Base-by-base conservation (phyloP, 1,140 invertebrate species). In the Formica selysi region DNA sequence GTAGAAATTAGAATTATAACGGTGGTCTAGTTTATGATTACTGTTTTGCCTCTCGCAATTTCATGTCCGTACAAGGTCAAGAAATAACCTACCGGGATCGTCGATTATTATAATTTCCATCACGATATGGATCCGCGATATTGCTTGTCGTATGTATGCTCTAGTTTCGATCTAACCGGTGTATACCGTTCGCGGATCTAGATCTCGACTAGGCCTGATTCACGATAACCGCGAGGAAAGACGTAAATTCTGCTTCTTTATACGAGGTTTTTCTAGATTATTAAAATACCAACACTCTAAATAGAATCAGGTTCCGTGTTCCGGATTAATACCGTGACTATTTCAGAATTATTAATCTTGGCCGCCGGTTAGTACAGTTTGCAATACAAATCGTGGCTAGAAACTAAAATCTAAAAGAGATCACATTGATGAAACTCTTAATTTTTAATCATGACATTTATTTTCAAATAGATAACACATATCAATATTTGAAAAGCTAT, bases 331-430 rank as follows among this genome's bases (percentile, higher is more conserved):
- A 51, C 83, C 76, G 65, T 88, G 76, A 89, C 78, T 73, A 88
- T 90, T 90, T 88, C 89, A 79, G 73, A 83, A 86, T 90, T 90
- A 90, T 90, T 90, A 90, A 90, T 90, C 88, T 81, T 79, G 59
- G 71, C 62, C 65, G 76, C 6, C 65, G 76, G 73, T 87, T 80
- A 71, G n/a, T 73, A 57, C 44, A 38, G 78, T 76, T 84, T 59
- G 68, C 61, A 71, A 90, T 85, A 85, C 67, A n/a, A 64, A 41
- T 61, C 36, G 38, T 71, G 29, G 59, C 64, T 29, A 73, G 44
- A 89, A 89, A 81, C 73, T 87, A 80, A 89, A 80, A 36, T 26
- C 32, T 29, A 19, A 29, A 57, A 32, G 1, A 54, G 4, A n/a
- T 73, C 2, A 7, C n/a, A 11, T 38, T 59, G 11, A 38, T 59